Base-by-base conservation (phyloP, 2,888 invertebrate genomes). In the Parelbella ahira region DNA sequence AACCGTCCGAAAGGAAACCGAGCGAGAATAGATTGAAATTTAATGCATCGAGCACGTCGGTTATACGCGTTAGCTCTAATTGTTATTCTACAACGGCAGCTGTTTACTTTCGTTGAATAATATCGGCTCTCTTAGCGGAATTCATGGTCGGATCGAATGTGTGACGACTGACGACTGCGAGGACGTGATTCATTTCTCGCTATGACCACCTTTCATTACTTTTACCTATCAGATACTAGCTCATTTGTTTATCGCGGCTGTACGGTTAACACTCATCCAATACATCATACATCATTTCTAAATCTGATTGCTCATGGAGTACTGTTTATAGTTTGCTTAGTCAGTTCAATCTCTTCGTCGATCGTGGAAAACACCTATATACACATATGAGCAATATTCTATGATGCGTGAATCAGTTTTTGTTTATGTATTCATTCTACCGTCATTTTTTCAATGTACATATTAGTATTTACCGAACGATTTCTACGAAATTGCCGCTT, bases 51-150 rank as follows among this genome's bases (percentile, higher is more conserved):
- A 68, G 67, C 73, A 71, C 74, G 68, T 70, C 62, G 64, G 58
- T 56, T 63, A 57, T 69, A 71, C 72, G 69, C 70, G 72, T 66
- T 74, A 67, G 58, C 54, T 60, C 68, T 82, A 76, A 82, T 79
- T 83, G 72, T 78, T 80, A 84, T 82, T 82, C 79, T 67, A 76
- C 73, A 74, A 65, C 69, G 70, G 78, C 70, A 69, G 71, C 74
- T 80, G 77, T 80, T 86, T 82, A 83, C 83, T 86, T 86, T 84
- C 83, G 70, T 74, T 83, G 81, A 83, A 77, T 79, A 56, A 73
- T 71, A 68, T 63, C 63, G 59, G 56, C 48, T 48, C 63, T 64
- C 62, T 68, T 70, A 74, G 63, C 65, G 69, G 71, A 79, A 72
- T 72, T 55, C 66, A 67, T 64, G 64, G 56, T 55, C 58, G 52